Evolutionary conservation across 2,888 invertebrate species (phyloP).

Genomic region (Eristalis intricaria): DNA sequence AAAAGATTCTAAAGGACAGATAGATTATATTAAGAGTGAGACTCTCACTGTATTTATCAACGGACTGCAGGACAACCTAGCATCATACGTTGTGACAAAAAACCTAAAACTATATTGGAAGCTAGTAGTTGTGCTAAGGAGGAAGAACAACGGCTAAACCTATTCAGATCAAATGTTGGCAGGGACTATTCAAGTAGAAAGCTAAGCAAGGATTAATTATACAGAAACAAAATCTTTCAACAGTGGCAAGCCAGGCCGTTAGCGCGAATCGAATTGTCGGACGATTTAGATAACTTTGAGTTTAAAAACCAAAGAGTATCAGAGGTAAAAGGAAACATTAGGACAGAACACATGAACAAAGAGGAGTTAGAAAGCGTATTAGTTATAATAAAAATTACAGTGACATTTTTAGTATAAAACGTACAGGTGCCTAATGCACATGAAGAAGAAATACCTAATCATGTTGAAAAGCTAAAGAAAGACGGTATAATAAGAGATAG

Average conservation of each 20-base stretch:
- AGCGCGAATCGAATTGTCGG: no score
- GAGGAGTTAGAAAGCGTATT: no score
- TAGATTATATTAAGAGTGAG: neutral
- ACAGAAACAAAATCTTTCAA: constrained; percentile 7
- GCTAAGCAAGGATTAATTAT: neutral
- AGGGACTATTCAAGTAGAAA: neutral
- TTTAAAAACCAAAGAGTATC: no score
- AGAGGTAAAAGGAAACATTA: no score
- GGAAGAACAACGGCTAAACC: neutral
- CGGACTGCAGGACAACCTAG: neutral
- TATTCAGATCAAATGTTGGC: neutral
- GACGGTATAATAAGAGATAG: no score
- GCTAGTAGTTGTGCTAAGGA: neutral
- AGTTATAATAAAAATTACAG: no score
- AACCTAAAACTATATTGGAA: neutral
- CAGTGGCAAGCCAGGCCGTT: neutral
- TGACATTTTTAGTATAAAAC: no score
- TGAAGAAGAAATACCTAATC: no score
- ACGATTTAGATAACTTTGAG: no score
- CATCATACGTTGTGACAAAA: neutral
- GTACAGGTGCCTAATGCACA: no score
- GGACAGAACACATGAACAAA: no score
- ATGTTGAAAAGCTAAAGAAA: no score
- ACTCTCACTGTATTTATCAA: neutral
- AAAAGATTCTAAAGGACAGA: neutral